phyloP scores from a whole-genome alignment of 2,113 vertebrate genomes.

The Todiramphus saurophagus region DNA sequence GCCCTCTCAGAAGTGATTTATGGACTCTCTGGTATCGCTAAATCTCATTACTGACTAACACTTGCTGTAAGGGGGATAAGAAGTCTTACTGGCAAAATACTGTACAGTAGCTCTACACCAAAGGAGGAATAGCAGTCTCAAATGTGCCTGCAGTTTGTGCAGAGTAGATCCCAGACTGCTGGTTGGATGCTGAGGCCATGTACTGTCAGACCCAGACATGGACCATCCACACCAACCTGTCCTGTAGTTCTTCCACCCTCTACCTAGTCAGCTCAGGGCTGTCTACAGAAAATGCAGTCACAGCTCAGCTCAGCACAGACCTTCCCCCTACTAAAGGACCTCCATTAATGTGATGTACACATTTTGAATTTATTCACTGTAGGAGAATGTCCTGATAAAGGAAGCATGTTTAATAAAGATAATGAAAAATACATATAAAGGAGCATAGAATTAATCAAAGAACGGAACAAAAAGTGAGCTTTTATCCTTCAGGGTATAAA shows the following conservation, averaged over 20 bases:
- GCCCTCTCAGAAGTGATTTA: neutral
- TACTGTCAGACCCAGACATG: neutral
- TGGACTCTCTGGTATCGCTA: neutral
- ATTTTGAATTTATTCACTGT: neutral
- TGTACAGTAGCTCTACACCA: neutral
- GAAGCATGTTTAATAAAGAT: neutral
- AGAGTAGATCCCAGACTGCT: neutral
- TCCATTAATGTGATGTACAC: accelerated
- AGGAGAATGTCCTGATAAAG: neutral
- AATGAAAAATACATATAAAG: neutral
- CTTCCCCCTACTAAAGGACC: neutral
- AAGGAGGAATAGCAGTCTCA: neutral
- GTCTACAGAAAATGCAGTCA: neutral
- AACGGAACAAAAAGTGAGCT: neutral
- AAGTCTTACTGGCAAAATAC: neutral
- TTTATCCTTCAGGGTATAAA: neutral
- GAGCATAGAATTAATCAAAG: neutral
- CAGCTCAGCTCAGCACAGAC: neutral
- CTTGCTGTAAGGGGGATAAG: neutral
- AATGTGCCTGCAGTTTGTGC: neutral
- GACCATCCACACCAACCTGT: accelerated
- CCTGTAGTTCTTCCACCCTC: neutral
- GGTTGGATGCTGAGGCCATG: neutral
- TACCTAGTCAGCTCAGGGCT: neutral
- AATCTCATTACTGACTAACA: neutral